phyloP scores from a whole-genome alignment of 2,113 vertebrate genomes.

The Phylloscopus trochiloides region DNA sequence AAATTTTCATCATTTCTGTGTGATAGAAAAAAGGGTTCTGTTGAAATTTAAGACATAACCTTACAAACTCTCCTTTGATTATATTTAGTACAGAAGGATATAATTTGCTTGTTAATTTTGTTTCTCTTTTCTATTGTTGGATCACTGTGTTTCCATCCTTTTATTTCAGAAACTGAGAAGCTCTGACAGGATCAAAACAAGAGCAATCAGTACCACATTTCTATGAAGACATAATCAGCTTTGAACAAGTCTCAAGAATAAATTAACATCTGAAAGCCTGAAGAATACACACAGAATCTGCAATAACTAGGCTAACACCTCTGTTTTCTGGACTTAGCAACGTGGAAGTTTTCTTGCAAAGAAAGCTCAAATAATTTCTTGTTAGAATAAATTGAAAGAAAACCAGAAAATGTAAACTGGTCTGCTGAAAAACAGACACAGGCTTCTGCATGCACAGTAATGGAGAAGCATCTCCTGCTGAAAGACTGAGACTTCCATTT shows the following conservation, averaged over 20 bases:
- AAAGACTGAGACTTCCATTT: not conserved
- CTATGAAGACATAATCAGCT: not conserved
- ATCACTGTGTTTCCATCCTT: not conserved
- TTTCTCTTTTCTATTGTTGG: conserved; percentile 6
- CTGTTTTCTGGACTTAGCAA: not conserved
- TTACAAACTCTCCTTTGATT: conserved; percentile 15
- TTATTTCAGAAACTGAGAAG: not conserved
- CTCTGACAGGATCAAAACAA: not conserved
- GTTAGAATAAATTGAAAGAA: not conserved
- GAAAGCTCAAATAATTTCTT: not conserved
- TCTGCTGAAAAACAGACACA: not conserved
- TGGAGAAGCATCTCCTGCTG: not conserved
- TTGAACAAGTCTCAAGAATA: not conserved
- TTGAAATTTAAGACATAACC: conserved; percentile 2
- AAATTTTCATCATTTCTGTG: not conserved
- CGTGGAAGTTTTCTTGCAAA: not conserved
- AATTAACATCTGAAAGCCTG: not conserved
- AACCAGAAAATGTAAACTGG: not conserved
- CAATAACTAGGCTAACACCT: not conserved
- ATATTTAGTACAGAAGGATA: not conserved
- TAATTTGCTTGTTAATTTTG: not conserved
- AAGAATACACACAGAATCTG: not conserved
- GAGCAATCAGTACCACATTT: not conserved
- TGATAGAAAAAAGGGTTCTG: not conserved
- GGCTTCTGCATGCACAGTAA: not conserved